Evolutionary conservation across 2,888 invertebrate genomes (phyloP).

Genomic region (Thelaira solivaga): DNA sequence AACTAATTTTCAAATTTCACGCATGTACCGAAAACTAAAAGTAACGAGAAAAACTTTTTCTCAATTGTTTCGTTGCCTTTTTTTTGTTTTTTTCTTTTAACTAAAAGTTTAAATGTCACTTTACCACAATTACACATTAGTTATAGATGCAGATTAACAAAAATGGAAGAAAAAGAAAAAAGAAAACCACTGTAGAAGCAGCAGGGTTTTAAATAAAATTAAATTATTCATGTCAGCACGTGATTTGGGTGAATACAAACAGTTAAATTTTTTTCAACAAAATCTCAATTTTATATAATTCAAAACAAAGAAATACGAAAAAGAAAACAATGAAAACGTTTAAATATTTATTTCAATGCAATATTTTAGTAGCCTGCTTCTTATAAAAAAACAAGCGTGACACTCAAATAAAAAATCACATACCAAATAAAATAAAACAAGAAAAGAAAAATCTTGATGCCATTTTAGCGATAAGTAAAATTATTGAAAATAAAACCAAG

Average conservation of each 20-base stretch:
- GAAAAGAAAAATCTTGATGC: constrained; percentile 47
- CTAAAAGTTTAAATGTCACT: constrained; percentile 60
- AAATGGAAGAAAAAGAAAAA: no score
- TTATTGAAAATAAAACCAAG: constrained; percentile 50
- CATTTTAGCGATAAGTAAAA: constrained; percentile 61
- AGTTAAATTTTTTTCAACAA: constrained; percentile 23
- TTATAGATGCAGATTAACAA: constrained; percentile 53
- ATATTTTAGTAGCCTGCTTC: background rate
- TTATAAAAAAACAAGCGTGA: constrained; percentile 42
- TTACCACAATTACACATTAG: constrained; percentile 59
- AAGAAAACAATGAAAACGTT: constrained; percentile 52
- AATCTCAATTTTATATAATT: constrained; percentile 9
- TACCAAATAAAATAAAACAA: constrained; percentile 21
- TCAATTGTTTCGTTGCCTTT: background rate
- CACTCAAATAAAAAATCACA: constrained; percentile 18
- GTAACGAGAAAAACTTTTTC: constrained; percentile 1
- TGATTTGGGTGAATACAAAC: constrained; percentile 60
- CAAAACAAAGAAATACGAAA: constrained; percentile 15
- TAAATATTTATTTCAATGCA: constrained; percentile 48
- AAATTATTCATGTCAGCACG: constrained; percentile 63
- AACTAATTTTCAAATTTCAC: constrained; percentile 52
- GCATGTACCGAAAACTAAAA: constrained; percentile 24
- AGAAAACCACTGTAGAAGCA: constrained; percentile 16
- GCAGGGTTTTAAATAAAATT: constrained; percentile 16
- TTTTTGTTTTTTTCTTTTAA: no score